Evolutionary conservation across 2,113 vertebrate species (phyloP), one percentile per base, ranked within the genome.

Genomic region (Nannospalax galili): DNA sequence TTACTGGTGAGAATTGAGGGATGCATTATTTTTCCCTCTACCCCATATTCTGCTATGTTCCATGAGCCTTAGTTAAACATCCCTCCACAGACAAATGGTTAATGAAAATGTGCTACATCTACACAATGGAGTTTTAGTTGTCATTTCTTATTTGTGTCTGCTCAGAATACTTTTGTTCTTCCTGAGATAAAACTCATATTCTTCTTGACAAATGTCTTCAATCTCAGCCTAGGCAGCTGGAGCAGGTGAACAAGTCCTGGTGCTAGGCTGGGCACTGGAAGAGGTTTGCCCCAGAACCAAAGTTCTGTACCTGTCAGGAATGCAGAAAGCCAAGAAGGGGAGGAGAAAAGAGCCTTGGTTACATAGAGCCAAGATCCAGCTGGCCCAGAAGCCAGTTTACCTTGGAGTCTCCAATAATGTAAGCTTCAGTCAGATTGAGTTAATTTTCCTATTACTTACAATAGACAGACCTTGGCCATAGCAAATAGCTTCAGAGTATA

Each of bases 361-460:
- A n/a, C 58, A 8, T 20, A 65, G 90, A 92, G 30, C 12, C 37
- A 58, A 22, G 42, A 60, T 72, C 75, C 85, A 77, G n/a, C 75
- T 92, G 91, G 73, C 73, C 40, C 30, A 48, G 62, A 88, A 42
- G 75, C 48, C 93, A 26, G 32, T 87, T 24, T 3, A 73, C 30
- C 20, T 88, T 58, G 22, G n/a, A 64, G 8, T 30, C 48, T 37
- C 22, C 8, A 7, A 78, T 92, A 88, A 94, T 19, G 26, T 69
- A 65, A 90, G 32, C 72, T 40, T 58, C 86, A 84, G 4, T 87
- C 75, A 84, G 35, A 62, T 87, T 65, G 65, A 88, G 40, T 95
- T 88, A 45, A 42, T 69, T 62, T 62, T 86, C 78, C 94, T 62
- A 45, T 85, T 88, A 88, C 64, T 95, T 84, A 88, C 28, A 75